A percentile compares a stretch with the other conserved stretches of the same genome.
These are phyloP conservation scores for Anthoscopus minutus DNA, from an alignment of 2,113 vertebrate species.

Conservation along the genomic window DNA sequence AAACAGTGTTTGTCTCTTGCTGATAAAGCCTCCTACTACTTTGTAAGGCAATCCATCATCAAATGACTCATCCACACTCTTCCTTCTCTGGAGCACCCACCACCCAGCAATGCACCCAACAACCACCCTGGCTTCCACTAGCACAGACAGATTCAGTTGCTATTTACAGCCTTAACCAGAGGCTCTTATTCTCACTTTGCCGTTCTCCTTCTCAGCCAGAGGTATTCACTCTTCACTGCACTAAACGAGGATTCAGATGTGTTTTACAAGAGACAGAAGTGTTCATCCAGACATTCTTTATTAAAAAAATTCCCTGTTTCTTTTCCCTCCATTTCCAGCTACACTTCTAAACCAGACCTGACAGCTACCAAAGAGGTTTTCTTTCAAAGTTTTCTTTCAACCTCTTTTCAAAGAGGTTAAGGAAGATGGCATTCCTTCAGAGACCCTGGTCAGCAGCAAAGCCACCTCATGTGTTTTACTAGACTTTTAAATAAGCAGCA, in stretches of 20 bases:
- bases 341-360: not conserved
- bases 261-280: not conserved
- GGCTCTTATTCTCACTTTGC: not conserved
- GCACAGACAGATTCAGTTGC: not conserved
- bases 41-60: not conserved
- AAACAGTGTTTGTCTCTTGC: not conserved
- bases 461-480: accelerated
- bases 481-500: not conserved
- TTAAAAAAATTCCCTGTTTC: not conserved
- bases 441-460: not conserved
- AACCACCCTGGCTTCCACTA: not conserved
- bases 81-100: not conserved
- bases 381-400: no score
- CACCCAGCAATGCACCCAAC: not conserved
- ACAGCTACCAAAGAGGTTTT: not conserved
- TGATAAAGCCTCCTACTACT: not conserved
- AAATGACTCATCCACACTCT: not conserved
- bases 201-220: not conserved
- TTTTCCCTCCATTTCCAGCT: not conserved
- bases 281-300: not conserved
- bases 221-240: not conserved
- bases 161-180: not conserved
- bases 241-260: not conserved
- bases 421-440: not conserved
- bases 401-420: no score